These are phyloP conservation scores for Steinernema feltiae DNA, from an alignment of 1,140 invertebrate species.

Conservation along the genomic window DNA sequence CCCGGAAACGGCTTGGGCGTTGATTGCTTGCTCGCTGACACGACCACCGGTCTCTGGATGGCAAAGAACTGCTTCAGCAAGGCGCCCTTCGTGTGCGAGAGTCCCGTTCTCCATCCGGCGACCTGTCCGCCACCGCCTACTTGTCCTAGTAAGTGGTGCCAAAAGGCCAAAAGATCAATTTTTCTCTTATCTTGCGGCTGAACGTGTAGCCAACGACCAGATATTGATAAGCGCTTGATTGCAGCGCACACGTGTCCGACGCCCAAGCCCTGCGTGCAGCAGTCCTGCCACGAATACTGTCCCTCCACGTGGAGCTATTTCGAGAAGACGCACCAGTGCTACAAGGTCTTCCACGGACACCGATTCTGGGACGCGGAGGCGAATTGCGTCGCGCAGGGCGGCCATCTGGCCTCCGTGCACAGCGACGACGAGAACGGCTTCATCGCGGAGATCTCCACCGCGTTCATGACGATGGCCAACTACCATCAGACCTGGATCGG, in stretches of 20 bases:
- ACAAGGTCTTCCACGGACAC: conserved; percentile 6
- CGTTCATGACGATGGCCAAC: neutral
- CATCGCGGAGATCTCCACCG: neutral
- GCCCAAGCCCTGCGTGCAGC: conserved; percentile 4
- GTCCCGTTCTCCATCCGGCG: conserved; percentile 1
- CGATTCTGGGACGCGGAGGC: conserved; percentile 22
- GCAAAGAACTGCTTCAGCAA: conserved; percentile 15
- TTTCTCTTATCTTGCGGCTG: neutral
- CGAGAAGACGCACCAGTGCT: conserved; percentile 18
- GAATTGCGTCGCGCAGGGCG: neutral
- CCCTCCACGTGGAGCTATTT: conserved; percentile 24
- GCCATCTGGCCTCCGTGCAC: conserved; percentile 19
- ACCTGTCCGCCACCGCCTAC: conserved; percentile 27
- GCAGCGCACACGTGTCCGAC: conserved; percentile 19
- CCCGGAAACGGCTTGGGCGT: neutral
- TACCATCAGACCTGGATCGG: conserved; percentile 26
- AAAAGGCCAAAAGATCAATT: too few species aligned
- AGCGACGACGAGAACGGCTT: conserved; percentile 22
- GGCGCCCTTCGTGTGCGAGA: conserved; percentile 21
- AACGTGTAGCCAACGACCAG: too few species aligned
- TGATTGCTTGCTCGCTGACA: conserved; percentile 17
- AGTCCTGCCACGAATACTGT: conserved; percentile 16
- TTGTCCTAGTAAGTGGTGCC: conserved; percentile 9
- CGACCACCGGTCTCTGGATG: conserved; percentile 18
- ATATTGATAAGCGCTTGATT: neutral